These are phyloP conservation scores for Aphidius colemani DNA, from an alignment of 2,888 invertebrate genomes.

Conservation along the genomic window DNA sequence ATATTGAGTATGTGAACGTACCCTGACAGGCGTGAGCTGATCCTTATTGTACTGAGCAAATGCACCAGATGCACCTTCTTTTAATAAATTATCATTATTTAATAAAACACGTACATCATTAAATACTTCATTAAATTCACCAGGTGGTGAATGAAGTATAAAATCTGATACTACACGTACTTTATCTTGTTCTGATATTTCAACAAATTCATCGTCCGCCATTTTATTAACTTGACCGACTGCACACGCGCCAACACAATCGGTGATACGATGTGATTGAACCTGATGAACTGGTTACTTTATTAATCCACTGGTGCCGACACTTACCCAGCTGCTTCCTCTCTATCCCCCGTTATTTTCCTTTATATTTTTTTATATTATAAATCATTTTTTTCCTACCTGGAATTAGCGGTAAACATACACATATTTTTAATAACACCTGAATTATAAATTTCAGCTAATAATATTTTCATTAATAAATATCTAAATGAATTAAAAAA, in stretches of 20 bases:
- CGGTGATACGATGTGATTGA: slow-evolving; percentile 10
- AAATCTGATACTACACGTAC: slow-evolving; percentile 98
- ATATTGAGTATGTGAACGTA: slow-evolving; percentile 40
- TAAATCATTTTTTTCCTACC: too few relatives aligned
- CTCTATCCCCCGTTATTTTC: too few relatives aligned
- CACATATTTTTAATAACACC: too few relatives aligned
- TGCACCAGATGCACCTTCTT: slow-evolving; percentile 94
- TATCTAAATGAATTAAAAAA: too few relatives aligned
- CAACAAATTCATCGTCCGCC: slow-evolving; percentile 83
- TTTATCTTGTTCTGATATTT: slow-evolving; percentile 87
- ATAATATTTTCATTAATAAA: too few relatives aligned
- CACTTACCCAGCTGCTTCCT: slow-evolving; percentile 29
- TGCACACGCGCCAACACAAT: slow-evolving; percentile 26
- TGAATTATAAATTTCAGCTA: too few relatives aligned
- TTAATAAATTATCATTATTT: slow-evolving; percentile 93
- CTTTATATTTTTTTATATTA: too few relatives aligned
- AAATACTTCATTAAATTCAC: slow-evolving; percentile 99
- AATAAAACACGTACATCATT: slow-evolving; percentile 92
- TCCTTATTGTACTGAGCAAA: slow-evolving; percentile 99
- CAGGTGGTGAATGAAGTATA: slow-evolving; percentile 97
- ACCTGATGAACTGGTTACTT: neutral
- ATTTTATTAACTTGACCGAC: slow-evolving; percentile 66
- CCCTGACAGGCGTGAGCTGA: slow-evolving; percentile 93
- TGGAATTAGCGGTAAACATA: too few relatives aligned
- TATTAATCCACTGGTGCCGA: slow-evolving; percentile 29